Evolutionary conservation across 2,113 vertebrate species (phyloP).

Genomic region (Monarcha castaneiventris): DNA sequence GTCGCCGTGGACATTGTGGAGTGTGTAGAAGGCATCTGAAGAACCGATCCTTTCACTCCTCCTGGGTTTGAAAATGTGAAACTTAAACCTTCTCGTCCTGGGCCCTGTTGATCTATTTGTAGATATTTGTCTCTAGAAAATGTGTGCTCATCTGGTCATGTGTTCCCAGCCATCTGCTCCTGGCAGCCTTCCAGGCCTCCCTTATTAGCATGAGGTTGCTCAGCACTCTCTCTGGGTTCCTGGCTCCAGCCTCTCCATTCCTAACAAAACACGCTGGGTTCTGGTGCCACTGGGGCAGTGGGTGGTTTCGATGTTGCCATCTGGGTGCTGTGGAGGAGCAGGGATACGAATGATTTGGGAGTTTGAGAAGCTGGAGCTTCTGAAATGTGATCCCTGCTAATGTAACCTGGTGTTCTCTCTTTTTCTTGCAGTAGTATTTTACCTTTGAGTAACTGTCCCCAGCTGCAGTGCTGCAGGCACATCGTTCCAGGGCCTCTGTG

Average conservation of each 20-base stretch:
- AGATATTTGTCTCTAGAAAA: constrained; percentile 49
- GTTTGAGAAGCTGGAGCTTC: not conserved
- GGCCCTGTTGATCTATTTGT: constrained; percentile 52
- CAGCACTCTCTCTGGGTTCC: not conserved
- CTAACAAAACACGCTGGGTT: not conserved
- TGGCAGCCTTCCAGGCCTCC: constrained; percentile 33
- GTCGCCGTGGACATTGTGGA: accelerated
- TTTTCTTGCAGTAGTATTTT: constrained; percentile 83
- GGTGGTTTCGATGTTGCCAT: not conserved
- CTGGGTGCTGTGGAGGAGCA: not conserved
- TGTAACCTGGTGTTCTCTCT: not conserved
- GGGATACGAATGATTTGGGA: accelerated
- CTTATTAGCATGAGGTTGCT: constrained; percentile 38
- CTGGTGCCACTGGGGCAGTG: not conserved
- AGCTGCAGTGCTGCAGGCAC: constrained; percentile 88
- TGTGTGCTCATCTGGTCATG: constrained; percentile 36
- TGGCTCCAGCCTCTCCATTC: not conserved
- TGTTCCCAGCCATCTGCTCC: constrained; percentile 5
- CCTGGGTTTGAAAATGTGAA: not conserved
- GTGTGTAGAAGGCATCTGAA: not conserved
- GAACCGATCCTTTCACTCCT: not conserved
- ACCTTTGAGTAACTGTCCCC: constrained; percentile 84
- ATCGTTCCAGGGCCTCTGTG: constrained; percentile 98
- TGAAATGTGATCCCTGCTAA: not conserved
- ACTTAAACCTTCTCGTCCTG: not conserved